Conservation (phyloP, 1,140 invertebrate genomes). For the Pteromalus puparum region DNA sequence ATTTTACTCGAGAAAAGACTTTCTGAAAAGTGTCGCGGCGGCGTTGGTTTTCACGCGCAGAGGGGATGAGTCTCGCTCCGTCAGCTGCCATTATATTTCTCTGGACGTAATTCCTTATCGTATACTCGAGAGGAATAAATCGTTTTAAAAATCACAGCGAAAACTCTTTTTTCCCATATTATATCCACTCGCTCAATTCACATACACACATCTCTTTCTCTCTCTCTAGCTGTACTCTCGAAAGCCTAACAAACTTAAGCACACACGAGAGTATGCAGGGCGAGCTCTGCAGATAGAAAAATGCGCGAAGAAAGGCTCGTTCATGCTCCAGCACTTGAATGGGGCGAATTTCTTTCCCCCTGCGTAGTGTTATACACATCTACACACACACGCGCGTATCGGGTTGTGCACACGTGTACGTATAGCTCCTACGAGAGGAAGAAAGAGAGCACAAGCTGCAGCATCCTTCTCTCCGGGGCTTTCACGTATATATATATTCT, state of each 20-base stretch:
- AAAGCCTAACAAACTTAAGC: slow-evolving; percentile 37
- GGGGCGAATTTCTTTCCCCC: slow-evolving; percentile 31
- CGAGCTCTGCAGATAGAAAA: background rate
- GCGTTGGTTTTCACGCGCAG: background rate
- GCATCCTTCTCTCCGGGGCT: background rate
- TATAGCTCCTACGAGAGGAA: background rate
- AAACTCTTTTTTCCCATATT: too few species aligned
- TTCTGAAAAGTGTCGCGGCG: background rate
- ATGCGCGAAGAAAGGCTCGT: slow-evolving; percentile 21
- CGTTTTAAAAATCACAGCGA: background rate
- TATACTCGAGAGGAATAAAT: background rate
- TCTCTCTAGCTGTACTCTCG: slow-evolving; percentile 11
- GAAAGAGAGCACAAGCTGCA: background rate
- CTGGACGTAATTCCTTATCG: background rate
- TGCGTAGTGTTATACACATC: background rate
- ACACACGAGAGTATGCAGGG: background rate
- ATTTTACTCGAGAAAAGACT: slow-evolving; percentile 7
- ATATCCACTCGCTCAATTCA: slow-evolving; percentile 14
- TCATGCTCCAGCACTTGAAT: slow-evolving; percentile 36
- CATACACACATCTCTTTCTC: too few species aligned
- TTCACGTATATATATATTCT: background rate
- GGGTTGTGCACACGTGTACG: background rate
- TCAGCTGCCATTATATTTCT: background rate
- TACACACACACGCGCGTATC: background rate
- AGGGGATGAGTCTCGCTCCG: background rate